A percentile compares a stretch with the other conserved stretches of the same genome.
Conservation (phyloP, 2,797 vertebrate genomes). For the Catamblyrhynchus diadema region DNA sequence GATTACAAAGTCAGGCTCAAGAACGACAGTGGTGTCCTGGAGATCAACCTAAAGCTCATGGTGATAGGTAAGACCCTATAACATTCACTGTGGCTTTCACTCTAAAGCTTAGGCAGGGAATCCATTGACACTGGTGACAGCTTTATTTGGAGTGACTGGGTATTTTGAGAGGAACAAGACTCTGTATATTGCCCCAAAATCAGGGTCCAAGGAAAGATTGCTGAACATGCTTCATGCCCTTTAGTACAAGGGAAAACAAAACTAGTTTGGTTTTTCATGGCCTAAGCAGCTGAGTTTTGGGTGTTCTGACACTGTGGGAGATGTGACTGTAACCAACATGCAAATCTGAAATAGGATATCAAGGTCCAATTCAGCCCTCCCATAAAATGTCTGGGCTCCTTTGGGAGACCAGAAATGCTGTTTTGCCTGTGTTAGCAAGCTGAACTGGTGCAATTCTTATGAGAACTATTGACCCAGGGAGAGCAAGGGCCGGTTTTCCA, state of each 20-base stretch:
- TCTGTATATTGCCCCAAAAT: not conserved
- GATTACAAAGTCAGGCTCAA: conserved; percentile 85
- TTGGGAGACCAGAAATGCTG: not conserved
- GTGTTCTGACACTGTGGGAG: not conserved
- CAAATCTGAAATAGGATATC: not conserved
- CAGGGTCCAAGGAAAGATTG: not conserved
- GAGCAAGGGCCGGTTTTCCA: not conserved
- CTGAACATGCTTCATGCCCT: not conserved
- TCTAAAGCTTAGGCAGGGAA: not conserved
- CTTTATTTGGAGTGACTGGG: not conserved
- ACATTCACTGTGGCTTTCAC: not conserved
- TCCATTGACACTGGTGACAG: not conserved
- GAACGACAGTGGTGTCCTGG: conserved; percentile 80
- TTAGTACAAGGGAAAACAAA: not conserved
- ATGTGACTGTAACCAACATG: not conserved
- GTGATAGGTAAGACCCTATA: conserved; percentile 79
- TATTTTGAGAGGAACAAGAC: not conserved
- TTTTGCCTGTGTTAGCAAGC: not conserved
- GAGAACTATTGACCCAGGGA: not conserved
- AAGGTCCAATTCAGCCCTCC: not conserved
- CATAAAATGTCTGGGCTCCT: not conserved
- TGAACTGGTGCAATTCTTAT: not conserved
- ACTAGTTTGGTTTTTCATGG: not conserved
- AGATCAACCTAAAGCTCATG: conserved; percentile 76
- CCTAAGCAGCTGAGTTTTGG: not conserved